phyloP scores from a whole-genome alignment of 2,797 vertebrate genomes.

The Takifugu rubripes region DNA sequence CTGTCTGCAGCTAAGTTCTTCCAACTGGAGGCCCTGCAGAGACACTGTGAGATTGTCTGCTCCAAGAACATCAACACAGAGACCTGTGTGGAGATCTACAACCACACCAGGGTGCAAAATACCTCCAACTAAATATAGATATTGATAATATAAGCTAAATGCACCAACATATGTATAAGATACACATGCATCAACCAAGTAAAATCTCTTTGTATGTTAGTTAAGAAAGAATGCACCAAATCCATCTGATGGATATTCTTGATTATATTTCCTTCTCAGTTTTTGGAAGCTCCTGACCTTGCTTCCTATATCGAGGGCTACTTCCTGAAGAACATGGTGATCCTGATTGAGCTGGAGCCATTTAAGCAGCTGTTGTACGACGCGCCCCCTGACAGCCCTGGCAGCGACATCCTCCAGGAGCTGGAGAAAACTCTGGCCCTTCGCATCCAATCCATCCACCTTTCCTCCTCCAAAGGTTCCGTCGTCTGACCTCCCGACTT shows the following conservation, averaged over 20 bases:
- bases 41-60: conserved; percentile 98
- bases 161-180: background rate
- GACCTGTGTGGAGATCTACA: conserved; percentile 97
- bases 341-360: conserved; percentile 93
- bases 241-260: no score
- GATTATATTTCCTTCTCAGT: conserved; percentile 67
- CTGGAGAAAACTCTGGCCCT: conserved; percentile 91
- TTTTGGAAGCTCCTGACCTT: conserved; percentile 89
- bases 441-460: conserved; percentile 95
- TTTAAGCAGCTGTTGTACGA: conserved; percentile 97
- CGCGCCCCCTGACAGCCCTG: conserved; percentile 81
- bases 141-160: background rate
- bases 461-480: conserved; percentile 97
- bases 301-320: conserved; percentile 93
- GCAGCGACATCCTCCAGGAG: conserved; percentile 86
- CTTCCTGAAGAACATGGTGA: conserved; percentile 98
- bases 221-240: no score
- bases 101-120: conserved; percentile 89
- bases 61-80: conserved; percentile 96
- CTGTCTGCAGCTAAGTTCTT: conserved; percentile 98
- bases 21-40: conserved; percentile 94
- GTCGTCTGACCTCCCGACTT: conserved; percentile 70
- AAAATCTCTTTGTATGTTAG: no score
- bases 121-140: background rate
- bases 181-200: no score